phyloP scores from a whole-genome alignment of 2,888 invertebrate genomes.

The Leptothorax acervorum region DNA sequence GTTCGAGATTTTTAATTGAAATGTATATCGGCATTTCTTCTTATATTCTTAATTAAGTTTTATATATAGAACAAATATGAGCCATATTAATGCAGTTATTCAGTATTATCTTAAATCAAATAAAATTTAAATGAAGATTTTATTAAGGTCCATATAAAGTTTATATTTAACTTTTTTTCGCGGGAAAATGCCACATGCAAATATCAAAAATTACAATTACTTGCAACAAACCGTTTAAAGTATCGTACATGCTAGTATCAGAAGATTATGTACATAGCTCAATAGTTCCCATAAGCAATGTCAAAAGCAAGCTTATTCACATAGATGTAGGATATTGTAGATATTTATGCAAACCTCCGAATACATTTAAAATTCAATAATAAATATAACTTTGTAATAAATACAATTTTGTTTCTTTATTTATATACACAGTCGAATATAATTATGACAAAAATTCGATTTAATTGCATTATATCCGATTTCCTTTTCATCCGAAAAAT shows the following conservation, averaged over 20 bases:
- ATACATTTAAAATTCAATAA: slow-evolving; percentile 7
- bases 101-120: too few species aligned
- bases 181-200: neutral
- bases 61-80: too few species aligned
- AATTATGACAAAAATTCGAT: neutral
- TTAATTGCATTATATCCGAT: slow-evolving; percentile 1
- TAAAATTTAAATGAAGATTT: too few species aligned
- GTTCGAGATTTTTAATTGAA: too few species aligned
- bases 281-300: slow-evolving; percentile 9
- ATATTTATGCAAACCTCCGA: slow-evolving; percentile 5
- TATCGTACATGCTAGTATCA: slow-evolving; percentile 11
- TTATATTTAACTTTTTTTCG: too few species aligned
- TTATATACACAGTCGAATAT: neutral
- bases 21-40: too few species aligned
- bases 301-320: slow-evolving; percentile 3
- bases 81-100: too few species aligned
- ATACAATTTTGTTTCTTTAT: too few species aligned
- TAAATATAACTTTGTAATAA: neutral
- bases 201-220: slow-evolving; percentile 11
- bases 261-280: slow-evolving; percentile 4
- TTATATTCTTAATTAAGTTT: too few species aligned
- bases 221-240: neutral
- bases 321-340: neutral
- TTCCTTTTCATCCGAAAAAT: neutral
- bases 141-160: too few species aligned